phyloP scores from a whole-genome alignment of 2,888 invertebrate species.

The Stramonita haemastoma region DNA sequence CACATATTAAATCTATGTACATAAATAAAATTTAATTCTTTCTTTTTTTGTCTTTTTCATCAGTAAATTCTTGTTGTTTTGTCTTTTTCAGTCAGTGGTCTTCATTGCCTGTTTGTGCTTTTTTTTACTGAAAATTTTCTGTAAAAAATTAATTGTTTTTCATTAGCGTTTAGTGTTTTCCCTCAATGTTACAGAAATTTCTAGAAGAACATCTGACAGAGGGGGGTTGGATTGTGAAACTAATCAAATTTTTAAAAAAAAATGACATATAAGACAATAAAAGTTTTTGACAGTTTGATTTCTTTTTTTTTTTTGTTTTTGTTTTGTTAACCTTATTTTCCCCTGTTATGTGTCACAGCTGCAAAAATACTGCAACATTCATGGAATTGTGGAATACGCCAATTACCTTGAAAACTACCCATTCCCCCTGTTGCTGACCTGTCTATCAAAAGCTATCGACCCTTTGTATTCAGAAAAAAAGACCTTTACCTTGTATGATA shows the following conservation, averaged over 20 bases:
- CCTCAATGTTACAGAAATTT: too few species aligned
- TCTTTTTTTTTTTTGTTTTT: too few species aligned
- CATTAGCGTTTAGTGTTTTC: too few species aligned
- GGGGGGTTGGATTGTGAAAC: background rate
- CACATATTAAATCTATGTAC: too few species aligned
- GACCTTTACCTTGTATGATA: background rate
- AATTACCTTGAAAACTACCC: conserved; percentile 90
- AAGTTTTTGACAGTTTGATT: background rate
- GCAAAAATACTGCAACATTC: conserved; percentile 85
- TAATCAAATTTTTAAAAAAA: background rate
- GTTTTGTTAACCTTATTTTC: background rate
- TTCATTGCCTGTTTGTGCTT: too few species aligned
- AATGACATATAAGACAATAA: background rate
- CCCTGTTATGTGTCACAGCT: conserved; percentile 65
- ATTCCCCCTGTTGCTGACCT: conserved; percentile 88
- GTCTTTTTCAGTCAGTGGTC: too few species aligned
- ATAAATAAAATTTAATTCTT: too few species aligned
- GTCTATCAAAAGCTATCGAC: conserved; percentile 90
- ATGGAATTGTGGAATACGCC: conserved; percentile 86
- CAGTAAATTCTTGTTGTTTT: too few species aligned
- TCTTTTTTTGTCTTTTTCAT: too few species aligned
- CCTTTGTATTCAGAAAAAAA: conserved; percentile 89
- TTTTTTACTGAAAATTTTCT: too few species aligned
- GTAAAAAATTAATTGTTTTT: too few species aligned
- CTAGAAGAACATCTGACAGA: too few species aligned